phyloP scores from a whole-genome alignment of 2,113 vertebrate genomes.

The Catharus fuscescens region DNA sequence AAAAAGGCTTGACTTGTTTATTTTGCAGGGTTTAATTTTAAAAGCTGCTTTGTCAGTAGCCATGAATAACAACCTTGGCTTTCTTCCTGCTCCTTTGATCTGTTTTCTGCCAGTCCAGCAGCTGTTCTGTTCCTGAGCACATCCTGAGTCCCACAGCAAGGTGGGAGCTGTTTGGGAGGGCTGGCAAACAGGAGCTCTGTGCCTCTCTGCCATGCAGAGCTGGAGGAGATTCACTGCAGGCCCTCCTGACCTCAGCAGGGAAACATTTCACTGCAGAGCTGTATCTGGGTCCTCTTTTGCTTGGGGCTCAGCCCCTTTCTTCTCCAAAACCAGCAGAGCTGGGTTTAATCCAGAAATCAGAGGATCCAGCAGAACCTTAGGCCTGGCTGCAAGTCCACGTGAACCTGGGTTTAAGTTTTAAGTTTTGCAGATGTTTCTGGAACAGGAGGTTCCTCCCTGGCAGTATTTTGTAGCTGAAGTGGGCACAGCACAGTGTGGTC shows the following conservation, averaged over 20 bases:
- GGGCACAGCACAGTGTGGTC: background rate
- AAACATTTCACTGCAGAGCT: background rate
- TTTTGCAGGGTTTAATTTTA: background rate
- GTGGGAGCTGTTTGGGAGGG: background rate
- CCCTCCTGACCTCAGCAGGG: background rate
- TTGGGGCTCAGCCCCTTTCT: background rate
- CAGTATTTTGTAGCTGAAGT: background rate
- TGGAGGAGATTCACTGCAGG: background rate
- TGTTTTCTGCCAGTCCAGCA: background rate
- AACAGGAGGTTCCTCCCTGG: background rate
- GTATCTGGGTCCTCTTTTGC: background rate
- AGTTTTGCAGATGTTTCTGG: background rate
- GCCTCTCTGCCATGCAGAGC: background rate
- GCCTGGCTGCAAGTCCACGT: background rate
- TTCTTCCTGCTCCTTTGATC: background rate
- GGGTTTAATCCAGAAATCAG: background rate
- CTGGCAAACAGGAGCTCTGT: background rate
- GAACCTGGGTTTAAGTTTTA: background rate
- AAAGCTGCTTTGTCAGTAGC: background rate
- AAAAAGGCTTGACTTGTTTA: background rate
- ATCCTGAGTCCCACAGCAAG: background rate
- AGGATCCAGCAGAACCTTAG: background rate
- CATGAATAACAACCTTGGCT: background rate
- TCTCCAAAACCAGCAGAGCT: background rate
- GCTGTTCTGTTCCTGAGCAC: background rate